Evolutionary conservation across 2,113 vertebrate genomes (phyloP).

Genomic region (Zingel zingel): DNA sequence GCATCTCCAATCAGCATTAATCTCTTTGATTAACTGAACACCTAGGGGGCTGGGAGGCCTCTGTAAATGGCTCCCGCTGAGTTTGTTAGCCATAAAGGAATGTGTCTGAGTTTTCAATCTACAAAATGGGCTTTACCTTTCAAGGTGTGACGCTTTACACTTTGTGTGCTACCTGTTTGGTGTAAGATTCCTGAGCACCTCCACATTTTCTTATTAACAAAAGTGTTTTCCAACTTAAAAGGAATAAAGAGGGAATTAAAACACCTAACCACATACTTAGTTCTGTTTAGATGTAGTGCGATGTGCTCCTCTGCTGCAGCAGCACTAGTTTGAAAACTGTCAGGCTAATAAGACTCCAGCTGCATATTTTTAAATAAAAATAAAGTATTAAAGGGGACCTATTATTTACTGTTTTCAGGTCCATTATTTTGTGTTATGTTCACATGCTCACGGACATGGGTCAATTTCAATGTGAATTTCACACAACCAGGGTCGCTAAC

Average conservation of each 20-base stretch:
- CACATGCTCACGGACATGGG: too few relatives aligned
- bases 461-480: too few relatives aligned
- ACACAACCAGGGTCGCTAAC: too few relatives aligned
- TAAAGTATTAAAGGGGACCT: neutral
- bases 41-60: conserved; percentile 20
- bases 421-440: too few relatives aligned
- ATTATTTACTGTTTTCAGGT: too few relatives aligned
- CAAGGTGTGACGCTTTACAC: conserved; percentile 18
- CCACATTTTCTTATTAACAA: conserved; percentile 41
- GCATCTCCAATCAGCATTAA: conserved; percentile 46
- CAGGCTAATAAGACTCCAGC: neutral
- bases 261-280: neutral
- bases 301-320: neutral
- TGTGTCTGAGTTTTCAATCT: conserved; percentile 62
- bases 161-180: neutral
- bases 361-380: neutral
- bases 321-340: neutral
- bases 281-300: neutral
- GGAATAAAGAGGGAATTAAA: conserved; percentile 9
- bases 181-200: conserved; percentile 23
- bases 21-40: conserved; percentile 65
- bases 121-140: conserved; percentile 61
- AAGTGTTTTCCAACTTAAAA: conserved; percentile 31
- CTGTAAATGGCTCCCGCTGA: conserved; percentile 35
- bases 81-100: conserved; percentile 17